A percentile compares a stretch with the other conserved stretches of the same genome.
These are phyloP conservation scores for Microplitis mediator DNA, from an alignment of 1,140 invertebrate species.

Conservation along the genomic window DNA sequence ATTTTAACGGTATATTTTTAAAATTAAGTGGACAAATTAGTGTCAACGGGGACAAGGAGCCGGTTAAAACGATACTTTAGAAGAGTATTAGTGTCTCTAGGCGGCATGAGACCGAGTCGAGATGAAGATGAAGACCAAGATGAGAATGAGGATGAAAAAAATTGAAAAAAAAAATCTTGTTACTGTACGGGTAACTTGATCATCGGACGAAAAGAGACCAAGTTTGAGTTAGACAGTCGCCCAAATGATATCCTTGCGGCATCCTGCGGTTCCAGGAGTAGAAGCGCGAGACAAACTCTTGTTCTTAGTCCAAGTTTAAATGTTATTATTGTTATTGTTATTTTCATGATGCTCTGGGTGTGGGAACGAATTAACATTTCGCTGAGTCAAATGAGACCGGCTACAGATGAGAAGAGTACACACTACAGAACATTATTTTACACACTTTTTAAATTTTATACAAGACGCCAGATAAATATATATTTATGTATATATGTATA, in stretches of 20 bases:
- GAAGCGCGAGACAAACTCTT: neutral
- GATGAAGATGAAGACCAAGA: neutral
- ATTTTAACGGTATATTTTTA: too few relatives aligned
- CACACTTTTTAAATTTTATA: too few relatives aligned
- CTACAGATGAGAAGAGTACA: neutral
- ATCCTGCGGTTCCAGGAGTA: slow-evolving; percentile 1
- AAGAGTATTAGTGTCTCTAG: too few relatives aligned
- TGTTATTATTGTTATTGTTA: neutral
- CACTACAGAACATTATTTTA: neutral
- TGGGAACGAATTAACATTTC: slow-evolving; percentile 6
- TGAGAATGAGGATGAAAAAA: too few relatives aligned
- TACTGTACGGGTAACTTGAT: neutral
- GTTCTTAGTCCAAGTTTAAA: neutral
- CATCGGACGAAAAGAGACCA: neutral
- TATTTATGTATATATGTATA: too few relatives aligned
- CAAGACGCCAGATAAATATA: too few relatives aligned
- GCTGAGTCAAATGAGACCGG: slow-evolving; percentile 1
- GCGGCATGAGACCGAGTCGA: neutral
- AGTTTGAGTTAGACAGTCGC: neutral
- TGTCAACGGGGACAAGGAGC: too few relatives aligned
- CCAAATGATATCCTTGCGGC: slow-evolving; percentile 1
- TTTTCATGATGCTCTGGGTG: neutral
- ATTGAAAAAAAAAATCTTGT: too few relatives aligned
- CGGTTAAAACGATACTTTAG: too few relatives aligned
- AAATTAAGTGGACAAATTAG: too few relatives aligned